Evolutionary conservation across 2,888 invertebrate species (phyloP), one percentile per base, ranked within the genome.

Genomic region (Isoperla grammatica): DNA sequence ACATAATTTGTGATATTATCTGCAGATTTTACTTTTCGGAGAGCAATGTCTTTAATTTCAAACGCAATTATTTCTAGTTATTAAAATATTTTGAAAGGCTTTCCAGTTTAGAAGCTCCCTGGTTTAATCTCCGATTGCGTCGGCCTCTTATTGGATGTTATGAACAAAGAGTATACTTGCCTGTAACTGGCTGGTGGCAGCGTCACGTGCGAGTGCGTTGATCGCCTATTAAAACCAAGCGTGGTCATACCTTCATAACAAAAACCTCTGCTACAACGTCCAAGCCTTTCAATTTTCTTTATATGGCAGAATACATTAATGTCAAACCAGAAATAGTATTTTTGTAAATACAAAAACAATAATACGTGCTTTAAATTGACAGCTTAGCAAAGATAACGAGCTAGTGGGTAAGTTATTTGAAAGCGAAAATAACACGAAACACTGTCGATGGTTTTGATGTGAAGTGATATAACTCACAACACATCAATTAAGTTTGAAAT

Each of bases 241-340:
- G n/a, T n/a, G n/a, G n/a, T n/a, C 23, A 48, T 48, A 23, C 29
- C 53, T 39, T 37, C 53, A 53, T 19, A 17, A 53, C 39, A 53
- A 53, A 53, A 53, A 37, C 37, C 13, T n/a, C 20, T 45, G 19
- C 39, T 11, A 35, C 5, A 29, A 4, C 8, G 4, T 29, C 5
- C 5, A 29, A 29, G 29, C 29, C 8, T 29, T 39, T 17, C 53
- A 39, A 39, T 53, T 15, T 53, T 17, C 53, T 53, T 39, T 53
- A 53, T 53, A 53, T 53, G 53, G 53, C 1, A 39, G 53, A 39
- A 37, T 53, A 37, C 19, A 35, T 39, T 37, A 53, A 20, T 53
- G 53, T 53, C 39, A 17, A 53, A 53, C 53, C 39, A 53, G 53
- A 53, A 39, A 53, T 53, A 39, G 53, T 20, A 53, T 53, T 53